These are phyloP conservation scores for Cerceris ruficornis DNA, from an alignment of 2,888 invertebrate genomes.

Conservation along the genomic window DNA sequence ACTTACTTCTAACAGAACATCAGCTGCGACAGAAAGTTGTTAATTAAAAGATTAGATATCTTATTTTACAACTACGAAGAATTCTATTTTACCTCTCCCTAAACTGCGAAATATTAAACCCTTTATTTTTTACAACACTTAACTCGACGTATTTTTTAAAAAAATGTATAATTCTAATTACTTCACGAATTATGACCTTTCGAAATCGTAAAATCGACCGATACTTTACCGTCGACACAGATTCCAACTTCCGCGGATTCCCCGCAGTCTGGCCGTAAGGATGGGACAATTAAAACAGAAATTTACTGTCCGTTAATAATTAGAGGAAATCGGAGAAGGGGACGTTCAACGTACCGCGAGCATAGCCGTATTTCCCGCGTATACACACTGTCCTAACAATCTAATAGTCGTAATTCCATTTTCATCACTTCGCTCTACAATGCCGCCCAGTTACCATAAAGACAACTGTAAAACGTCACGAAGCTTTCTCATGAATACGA, in stretches of 20 bases:
- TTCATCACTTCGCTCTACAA: slow-evolving; percentile 51
- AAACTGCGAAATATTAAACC: too few species aligned
- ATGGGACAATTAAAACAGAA: slow-evolving; percentile 52
- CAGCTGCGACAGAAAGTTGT: too few species aligned
- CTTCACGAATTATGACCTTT: background rate
- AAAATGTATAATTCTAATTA: background rate
- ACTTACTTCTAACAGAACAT: too few species aligned
- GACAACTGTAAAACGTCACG: slow-evolving; percentile 53
- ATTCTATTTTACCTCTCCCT: too few species aligned
- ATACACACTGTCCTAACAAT: slow-evolving; percentile 49
- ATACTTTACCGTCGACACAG: slow-evolving; percentile 44
- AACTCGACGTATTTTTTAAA: too few species aligned
- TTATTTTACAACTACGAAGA: too few species aligned
- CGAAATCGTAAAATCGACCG: slow-evolving; percentile 13
- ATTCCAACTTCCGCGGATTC: slow-evolving; percentile 53
- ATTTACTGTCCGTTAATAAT: slow-evolving; percentile 64
- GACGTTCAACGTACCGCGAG: background rate
- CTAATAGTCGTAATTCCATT: slow-evolving; percentile 58
- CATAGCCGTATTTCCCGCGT: slow-evolving; percentile 15
- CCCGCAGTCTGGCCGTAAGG: slow-evolving; percentile 27
- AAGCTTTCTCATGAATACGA: slow-evolving; percentile 33
- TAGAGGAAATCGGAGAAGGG: slow-evolving; percentile 43
- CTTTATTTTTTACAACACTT: too few species aligned
- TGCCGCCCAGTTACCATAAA: slow-evolving; percentile 50
- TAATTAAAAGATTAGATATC: too few species aligned